A percentile compares a stretch with the other conserved stretches of the same genome.
These are phyloP conservation scores for Gambusia affinis DNA, from an alignment of 2,113 vertebrate species.

Conservation along the genomic window DNA sequence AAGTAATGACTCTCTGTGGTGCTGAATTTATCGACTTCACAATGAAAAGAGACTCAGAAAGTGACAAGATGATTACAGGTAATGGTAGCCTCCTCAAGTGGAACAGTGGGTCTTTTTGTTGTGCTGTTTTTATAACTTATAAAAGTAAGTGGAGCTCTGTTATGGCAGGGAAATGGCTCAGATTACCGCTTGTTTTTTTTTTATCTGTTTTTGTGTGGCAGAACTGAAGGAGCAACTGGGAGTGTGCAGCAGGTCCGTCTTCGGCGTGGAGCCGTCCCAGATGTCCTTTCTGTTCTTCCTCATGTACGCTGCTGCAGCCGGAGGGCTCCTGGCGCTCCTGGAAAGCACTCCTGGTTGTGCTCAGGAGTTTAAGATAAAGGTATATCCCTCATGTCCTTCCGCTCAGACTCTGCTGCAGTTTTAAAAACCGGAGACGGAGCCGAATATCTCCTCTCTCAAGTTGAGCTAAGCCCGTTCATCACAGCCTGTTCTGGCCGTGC, in stretches of 20 bases:
- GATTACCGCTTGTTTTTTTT: neutral
- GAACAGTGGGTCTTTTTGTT: neutral
- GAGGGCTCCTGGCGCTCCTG: slow-evolving; percentile 70
- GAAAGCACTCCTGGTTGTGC: slow-evolving; percentile 71
- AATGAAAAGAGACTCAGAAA: slow-evolving; percentile 3
- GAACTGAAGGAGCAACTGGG: slow-evolving; percentile 70
- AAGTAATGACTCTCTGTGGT: slow-evolving; percentile 9
- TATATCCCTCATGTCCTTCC: slow-evolving; percentile 30
- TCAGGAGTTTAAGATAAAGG: slow-evolving; percentile 79
- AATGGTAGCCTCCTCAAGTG: slow-evolving; percentile 10
- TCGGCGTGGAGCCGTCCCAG: slow-evolving; percentile 77
- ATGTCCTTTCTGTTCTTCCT: slow-evolving; percentile 80
- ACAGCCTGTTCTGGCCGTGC: neutral
- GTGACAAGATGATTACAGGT: slow-evolving; percentile 21
- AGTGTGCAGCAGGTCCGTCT: slow-evolving; percentile 60
- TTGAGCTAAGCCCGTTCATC: neutral
- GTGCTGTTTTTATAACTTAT: neutral
- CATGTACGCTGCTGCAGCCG: slow-evolving; percentile 73
- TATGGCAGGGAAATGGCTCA: neutral
- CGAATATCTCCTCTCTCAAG: neutral
- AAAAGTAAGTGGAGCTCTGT: slow-evolving; percentile 1
- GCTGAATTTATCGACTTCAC: slow-evolving; percentile 14
- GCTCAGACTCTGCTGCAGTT: slow-evolving; percentile 11
- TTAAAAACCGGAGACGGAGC: neutral
- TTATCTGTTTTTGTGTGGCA: slow-evolving; percentile 34